Base-by-base conservation (phyloP, 2,113 vertebrate genomes). In the Ctenomys sociabilis region DNA sequence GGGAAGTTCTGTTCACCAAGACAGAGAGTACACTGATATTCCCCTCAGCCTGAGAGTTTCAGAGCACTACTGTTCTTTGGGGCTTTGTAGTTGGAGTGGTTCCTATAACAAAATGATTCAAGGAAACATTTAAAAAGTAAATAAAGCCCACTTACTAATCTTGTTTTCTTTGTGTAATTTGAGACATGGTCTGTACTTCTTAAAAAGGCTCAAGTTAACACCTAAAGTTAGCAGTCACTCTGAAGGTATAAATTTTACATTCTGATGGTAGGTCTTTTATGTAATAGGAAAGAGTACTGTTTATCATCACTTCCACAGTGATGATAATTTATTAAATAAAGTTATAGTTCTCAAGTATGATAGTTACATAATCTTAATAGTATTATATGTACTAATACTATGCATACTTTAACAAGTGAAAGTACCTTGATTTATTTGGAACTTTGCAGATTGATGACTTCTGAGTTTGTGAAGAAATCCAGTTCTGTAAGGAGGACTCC, bases 401-500 rank as follows among this genome's bases (percentile, higher is more conserved):
- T 87, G 8, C 21, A 68, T 89, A 49, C 83, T 93, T 66, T 92
- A 63, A 80, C 32, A 28, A 35, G 57, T 72, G 78, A 7, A 35
- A 49, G 81, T 96, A 0, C 94, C 43, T 95, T 97, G 45, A 68
- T 96, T 6, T 61, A 3, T 97, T 97, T 97, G 49, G 7, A 8
- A 97, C n/a, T 97, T 97, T 98, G 97, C 88, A 98, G 98, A 93
- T 97, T 97, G 97, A 68, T 97, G 77, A 96, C 97, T 61, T 97
- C 37, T 93, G 95, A 83, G 0, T 87, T 93, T 80, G 92, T 98
- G 87, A 98, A 98, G 97, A 98, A 97, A 95, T 92, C 96, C 17
- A 37, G 45, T 88, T 94, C 97, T 84, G 21, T 26, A 0, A 98
- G 95, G 91, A 64, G 75, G 91, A 30, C 72, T 66, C 94, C 95